Evolutionary conservation across 1,140 invertebrate genomes (phyloP).

Genomic region (Drosophila ercepeae): DNA sequence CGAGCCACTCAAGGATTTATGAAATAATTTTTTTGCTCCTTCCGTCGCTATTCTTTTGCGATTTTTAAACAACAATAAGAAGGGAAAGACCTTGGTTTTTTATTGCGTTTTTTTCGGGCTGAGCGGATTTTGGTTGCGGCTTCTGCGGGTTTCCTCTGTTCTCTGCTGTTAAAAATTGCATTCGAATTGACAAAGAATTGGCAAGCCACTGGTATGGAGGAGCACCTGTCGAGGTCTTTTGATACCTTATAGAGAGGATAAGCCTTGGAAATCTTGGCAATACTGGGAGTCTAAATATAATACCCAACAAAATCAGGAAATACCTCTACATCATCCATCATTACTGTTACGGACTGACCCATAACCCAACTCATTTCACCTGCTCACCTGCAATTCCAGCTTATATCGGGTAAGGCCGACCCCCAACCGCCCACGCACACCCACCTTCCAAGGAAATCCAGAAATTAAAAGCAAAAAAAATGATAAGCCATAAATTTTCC

Average conservation of each 20-base stretch:
- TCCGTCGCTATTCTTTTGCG: conserved; percentile 33
- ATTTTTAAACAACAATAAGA: conserved; percentile 37
- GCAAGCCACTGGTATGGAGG: conserved; percentile 3
- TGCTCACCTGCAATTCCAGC: conserved; percentile 15
- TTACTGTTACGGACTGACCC: conserved; percentile 30
- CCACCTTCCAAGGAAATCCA: conserved; percentile 32
- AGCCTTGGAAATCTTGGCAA: background rate
- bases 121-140: conserved; percentile 52
- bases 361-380: conserved; percentile 27
- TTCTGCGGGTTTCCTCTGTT: conserved; percentile 47
- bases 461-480: conserved; percentile 59
- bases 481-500: conserved; percentile 64
- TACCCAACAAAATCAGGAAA: too few relatives aligned
- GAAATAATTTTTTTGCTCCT: conserved; percentile 67
- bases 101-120: conserved; percentile 5
- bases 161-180: conserved; percentile 41
- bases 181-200: conserved; percentile 56
- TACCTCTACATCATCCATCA: too few relatives aligned
- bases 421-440: conserved; percentile 14
- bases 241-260: background rate
- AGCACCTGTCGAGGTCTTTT: conserved; percentile 45
- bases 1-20: conserved; percentile 66
- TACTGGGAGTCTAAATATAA: background rate
- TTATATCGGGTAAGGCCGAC: too few relatives aligned
- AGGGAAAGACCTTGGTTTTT: conserved; percentile 14